Conservation (phyloP, 2,888 invertebrate genomes). For the Andrena marginata region DNA sequence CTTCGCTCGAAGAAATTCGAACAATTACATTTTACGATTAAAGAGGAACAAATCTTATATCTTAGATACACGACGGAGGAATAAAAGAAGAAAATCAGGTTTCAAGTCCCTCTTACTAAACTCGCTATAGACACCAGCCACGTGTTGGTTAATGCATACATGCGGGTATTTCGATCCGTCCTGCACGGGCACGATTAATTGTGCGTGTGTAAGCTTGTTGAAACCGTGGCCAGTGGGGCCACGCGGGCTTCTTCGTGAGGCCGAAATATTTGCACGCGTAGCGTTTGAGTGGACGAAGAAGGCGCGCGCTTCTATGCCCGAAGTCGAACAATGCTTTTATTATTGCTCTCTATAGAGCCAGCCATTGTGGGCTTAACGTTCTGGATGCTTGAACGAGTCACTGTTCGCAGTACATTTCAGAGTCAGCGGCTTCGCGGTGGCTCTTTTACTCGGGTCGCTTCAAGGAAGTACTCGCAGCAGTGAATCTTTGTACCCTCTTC, state of each 20-base stretch:
- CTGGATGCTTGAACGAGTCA: background rate
- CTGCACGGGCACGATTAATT: background rate
- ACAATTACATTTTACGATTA: too few relatives aligned
- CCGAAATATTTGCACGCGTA: constrained; percentile 4
- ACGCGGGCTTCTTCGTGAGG: background rate
- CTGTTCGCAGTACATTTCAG: background rate
- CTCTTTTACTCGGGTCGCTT: too few relatives aligned
- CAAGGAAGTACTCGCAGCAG: too few relatives aligned
- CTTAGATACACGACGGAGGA: too few relatives aligned
- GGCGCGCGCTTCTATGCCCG: background rate
- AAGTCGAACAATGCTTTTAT: background rate
- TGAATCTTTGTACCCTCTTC: too few relatives aligned
- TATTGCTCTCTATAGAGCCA: background rate
- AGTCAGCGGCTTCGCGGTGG: too few relatives aligned
- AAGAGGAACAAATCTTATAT: too few relatives aligned
- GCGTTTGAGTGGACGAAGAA: background rate
- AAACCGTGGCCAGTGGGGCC: background rate
- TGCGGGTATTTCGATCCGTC: constrained; percentile 4
- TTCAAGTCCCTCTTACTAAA: background rate
- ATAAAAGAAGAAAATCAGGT: too few relatives aligned
- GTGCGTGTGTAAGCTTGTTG: background rate
- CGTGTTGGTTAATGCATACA: constrained; percentile 16
- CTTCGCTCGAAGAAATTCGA: too few relatives aligned
- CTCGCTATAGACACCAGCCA: background rate
- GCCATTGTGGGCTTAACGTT: background rate